Evolutionary conservation across 2,888 invertebrate species (phyloP), one percentile per base, ranked within the genome.

Genomic region (Rutpela maculata): DNA sequence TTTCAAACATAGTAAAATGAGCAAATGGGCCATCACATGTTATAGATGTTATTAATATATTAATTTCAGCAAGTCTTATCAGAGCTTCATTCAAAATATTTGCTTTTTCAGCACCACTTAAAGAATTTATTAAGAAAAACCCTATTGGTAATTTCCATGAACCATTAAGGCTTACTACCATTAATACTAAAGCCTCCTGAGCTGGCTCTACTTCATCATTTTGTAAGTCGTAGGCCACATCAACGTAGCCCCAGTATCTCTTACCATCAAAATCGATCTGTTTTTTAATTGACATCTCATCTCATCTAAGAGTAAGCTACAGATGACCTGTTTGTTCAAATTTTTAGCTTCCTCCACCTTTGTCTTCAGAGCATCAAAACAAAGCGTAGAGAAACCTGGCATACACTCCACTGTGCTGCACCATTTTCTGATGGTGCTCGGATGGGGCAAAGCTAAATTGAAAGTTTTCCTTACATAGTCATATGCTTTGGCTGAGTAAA

Each of bases 251-350:
- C 77, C 75, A 78, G 17, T 15, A 50, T 31, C 31, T 72, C 18
- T 26, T 56, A n/a, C 76, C 73, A 56, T 80, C 72, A 62, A 70
- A 75, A 31, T 76, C 76, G n/a, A 80, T 70, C 35, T n/a, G n/a
- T n/a, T n/a, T n/a, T n/a, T n/a, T n/a, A n/a, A n/a, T n/a, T n/a
- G n/a, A n/a, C n/a, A n/a, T 78, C 70, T 62, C 78, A 78, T 73
- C 76, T 78, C 22, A 78, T 73, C 11, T n/a, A n/a, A n/a, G n/a
- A n/a, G 75, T 60, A 59, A 79, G 73, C 74, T 79, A 38, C 77
- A 77, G 38, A 78, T 31, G 11, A 77, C 35, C 62, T 35, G 17
- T 38, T 66, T 63, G 15, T 60, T 50, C 10, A 18, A 18, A n/a
- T n/a, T n/a, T 55, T 56, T 38, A 43, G 38, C 63, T 69, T 79